Evolutionary conservation across 2,888 invertebrate genomes (phyloP).

Genomic region (Tetropium fuscum): DNA sequence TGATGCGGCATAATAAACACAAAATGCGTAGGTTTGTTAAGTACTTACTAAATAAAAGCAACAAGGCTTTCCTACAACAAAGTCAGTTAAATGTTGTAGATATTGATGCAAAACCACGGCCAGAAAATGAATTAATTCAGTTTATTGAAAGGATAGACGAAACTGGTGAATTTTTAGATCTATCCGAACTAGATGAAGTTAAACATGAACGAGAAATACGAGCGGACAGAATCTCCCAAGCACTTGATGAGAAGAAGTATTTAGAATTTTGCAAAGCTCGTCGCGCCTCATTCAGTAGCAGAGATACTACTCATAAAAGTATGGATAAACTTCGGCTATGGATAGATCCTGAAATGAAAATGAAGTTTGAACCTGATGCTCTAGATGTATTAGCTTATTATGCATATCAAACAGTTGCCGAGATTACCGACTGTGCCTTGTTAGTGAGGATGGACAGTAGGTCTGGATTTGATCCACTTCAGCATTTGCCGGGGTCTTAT

Average conservation of each 20-base stretch:
- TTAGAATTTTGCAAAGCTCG: constrained; percentile 84
- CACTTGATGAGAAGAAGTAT: constrained; percentile 73
- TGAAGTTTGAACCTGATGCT: constrained; percentile 73
- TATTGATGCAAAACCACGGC: constrained; percentile 67
- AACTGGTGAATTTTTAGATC: constrained; percentile 69
- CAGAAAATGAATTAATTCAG: constrained; percentile 65
- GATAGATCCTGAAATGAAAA: constrained; percentile 73
- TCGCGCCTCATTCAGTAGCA: constrained; percentile 75
- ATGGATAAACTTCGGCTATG: constrained; percentile 71
- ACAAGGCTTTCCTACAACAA: constrained; percentile 62
- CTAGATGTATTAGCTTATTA: constrained; percentile 86
- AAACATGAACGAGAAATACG: constrained; percentile 72
- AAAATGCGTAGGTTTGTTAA: constrained; percentile 82
- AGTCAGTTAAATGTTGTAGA: constrained; percentile 61
- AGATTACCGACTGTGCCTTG: constrained; percentile 87
- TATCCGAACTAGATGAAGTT: constrained; percentile 69
- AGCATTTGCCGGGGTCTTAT: constrained; percentile 75
- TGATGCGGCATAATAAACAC: constrained; percentile 84
- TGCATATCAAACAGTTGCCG: constrained; percentile 91
- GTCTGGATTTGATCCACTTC: constrained; percentile 78
- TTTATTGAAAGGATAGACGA: constrained; percentile 71
- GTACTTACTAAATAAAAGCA: constrained; percentile 74
- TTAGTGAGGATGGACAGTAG: constrained; percentile 82
- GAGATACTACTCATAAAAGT: constrained; percentile 52
- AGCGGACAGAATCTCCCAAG: constrained; percentile 73